Conservation (phyloP, 1,140 invertebrate genomes). For the Bombus polaris region DNA sequence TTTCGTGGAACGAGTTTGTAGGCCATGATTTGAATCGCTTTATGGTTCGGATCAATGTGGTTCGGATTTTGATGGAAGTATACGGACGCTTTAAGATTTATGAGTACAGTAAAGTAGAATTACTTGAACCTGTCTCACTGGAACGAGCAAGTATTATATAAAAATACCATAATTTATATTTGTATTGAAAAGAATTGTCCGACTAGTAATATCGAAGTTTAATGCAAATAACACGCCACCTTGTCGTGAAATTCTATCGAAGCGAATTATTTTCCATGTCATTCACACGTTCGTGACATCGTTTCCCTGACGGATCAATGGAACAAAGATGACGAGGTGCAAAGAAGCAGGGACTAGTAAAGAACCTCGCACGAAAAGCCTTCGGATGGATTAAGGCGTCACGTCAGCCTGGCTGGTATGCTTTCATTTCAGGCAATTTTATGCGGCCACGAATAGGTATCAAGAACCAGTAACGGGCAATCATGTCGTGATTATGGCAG, state of each 20-base stretch:
- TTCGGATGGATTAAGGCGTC: constrained; percentile 19
- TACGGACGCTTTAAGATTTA: background rate
- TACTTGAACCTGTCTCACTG: too few species aligned
- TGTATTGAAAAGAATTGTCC: background rate
- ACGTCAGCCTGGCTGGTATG: background rate
- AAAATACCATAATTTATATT: too few species aligned
- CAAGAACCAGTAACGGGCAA: constrained; percentile 21
- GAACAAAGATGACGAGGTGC: background rate
- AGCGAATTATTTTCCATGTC: background rate
- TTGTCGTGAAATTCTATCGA: background rate
- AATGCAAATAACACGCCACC: background rate
- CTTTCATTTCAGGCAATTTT: constrained; percentile 36
- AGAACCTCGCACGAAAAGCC: background rate
- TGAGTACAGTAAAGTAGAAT: background rate
- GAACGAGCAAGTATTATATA: background rate
- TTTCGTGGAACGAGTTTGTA: background rate
- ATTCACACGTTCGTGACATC: background rate
- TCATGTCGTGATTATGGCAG: constrained; percentile 20
- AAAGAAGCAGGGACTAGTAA: background rate
- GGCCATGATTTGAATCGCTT: background rate
- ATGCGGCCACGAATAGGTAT: constrained; percentile 29
- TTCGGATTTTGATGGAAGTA: background rate
- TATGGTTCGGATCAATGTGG: background rate
- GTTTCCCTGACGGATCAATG: background rate
- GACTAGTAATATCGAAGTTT: background rate